Conservation (phyloP, 2,888 invertebrate genomes). For the Spisula solida region DNA sequence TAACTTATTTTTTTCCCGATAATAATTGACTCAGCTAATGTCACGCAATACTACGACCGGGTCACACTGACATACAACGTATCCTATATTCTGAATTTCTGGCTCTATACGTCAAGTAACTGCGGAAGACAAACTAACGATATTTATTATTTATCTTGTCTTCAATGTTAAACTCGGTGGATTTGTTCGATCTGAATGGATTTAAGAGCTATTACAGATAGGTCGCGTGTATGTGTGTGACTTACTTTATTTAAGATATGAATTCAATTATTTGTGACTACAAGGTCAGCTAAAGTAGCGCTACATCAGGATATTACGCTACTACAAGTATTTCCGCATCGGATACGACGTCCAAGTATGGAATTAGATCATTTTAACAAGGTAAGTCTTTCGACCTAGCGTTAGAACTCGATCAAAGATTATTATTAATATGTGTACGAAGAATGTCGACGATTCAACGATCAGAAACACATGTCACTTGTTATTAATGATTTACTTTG, state of each 20-base stretch:
- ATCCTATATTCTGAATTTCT: conserved; percentile 35
- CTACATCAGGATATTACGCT: neutral
- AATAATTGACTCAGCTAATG: neutral
- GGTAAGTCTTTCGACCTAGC: too few species aligned
- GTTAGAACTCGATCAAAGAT: too few species aligned
- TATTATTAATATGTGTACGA: too few species aligned
- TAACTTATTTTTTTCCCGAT: conserved; percentile 1
- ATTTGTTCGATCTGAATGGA: neutral
- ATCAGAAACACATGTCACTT: too few species aligned
- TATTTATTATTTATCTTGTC: neutral
- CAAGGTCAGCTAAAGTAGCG: neutral
- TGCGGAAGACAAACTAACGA: neutral
- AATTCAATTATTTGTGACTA: neutral
- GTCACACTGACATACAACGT: conserved; percentile 49
- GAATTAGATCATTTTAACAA: too few species aligned
- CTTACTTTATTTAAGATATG: neutral
- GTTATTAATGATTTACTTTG: too few species aligned
- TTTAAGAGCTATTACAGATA: neutral
- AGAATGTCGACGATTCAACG: too few species aligned
- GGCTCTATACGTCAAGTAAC: neutral
- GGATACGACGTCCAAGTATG: neutral
- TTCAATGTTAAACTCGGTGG: neutral
- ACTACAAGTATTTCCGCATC: neutral
- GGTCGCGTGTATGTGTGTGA: neutral
- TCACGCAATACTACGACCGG: neutral